These are phyloP conservation scores for Diabrotica virgifera DNA, from an alignment of 1,140 invertebrate genomes.

Conservation along the genomic window DNA sequence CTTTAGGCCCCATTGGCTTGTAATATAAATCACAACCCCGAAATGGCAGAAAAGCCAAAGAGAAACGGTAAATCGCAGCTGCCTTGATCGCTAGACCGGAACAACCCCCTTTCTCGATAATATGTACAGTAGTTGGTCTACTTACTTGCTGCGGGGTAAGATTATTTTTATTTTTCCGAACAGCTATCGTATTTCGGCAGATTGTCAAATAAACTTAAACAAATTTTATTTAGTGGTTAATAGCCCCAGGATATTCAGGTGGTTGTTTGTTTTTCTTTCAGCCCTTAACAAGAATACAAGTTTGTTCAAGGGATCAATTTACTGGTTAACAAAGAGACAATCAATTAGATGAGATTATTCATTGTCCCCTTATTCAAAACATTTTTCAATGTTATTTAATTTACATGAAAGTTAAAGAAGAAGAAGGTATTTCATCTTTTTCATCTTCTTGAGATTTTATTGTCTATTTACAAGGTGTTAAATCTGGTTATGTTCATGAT, in stretches of 20 bases:
- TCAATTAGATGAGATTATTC: no score
- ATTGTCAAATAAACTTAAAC: not conserved
- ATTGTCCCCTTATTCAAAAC: no score
- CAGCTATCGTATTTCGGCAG: not conserved
- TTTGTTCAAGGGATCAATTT: no score
- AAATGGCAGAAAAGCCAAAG: slow-evolving; percentile 8
- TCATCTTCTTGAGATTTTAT: no score
- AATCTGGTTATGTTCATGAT: no score
- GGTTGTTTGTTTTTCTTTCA: slow-evolving; percentile 4
- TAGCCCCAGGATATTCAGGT: slow-evolving; percentile 14
- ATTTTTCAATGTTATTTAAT: no score
- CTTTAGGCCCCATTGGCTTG: not conserved
- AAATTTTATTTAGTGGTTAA: slow-evolving; percentile 16
- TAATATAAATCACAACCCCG: slow-evolving; percentile 17
- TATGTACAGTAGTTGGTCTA: not conserved
- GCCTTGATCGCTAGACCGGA: slow-evolving; percentile 42
- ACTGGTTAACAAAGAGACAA: no score
- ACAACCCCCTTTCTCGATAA: slow-evolving; percentile 35
- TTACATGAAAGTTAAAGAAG: no score
- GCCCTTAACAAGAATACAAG: not conserved
- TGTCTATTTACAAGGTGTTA: no score
- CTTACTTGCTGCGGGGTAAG: slow-evolving; percentile 22
- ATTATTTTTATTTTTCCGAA: slow-evolving; percentile 17
- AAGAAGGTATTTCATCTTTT: no score
- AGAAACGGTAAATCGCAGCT: slow-evolving; percentile 33